Base-by-base conservation (phyloP, 2,888 invertebrate genomes). In the Stictocephala bisonia region DNA sequence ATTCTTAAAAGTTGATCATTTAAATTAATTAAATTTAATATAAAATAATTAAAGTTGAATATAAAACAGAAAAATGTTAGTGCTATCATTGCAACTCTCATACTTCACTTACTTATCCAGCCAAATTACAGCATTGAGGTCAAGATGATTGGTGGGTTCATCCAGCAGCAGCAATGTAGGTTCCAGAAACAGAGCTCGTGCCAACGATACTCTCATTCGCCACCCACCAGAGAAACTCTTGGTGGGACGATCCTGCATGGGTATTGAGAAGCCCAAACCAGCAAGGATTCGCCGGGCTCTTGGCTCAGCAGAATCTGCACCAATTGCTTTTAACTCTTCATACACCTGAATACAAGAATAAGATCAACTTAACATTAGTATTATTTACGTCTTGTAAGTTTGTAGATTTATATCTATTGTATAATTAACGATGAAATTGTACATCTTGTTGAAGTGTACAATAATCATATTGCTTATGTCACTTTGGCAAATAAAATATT, bases 91-190 rank as follows among this genome's bases (percentile, higher is more conserved):
- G 6, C 6, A n/a, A 18, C 13, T 1, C 11, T 1, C 20, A 44
- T 6, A 11, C 11, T 22, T 13, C 6, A 86, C 90, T 88, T 85
- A 95, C 93, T 99, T 99, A 83, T 99, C 99, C 72, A 99, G 88
- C 99, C 99, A 99, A 88, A 99, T 99, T 64, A 99, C 99, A 78
- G 99, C 99, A 83, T 99, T 99, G 73, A 99, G 88, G 88, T 82
- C 81, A 22, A 81, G 75, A 82, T 90, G 90, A 82, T 90, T 90
- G 6, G 90, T 90, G 29, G 90, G 90, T 84, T 90, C 90, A 82
- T 90, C 90, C 60, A 90, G 84, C 81, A 90, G 84, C 41, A 90
- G 82, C 18, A 90, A 83, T 0, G 90, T 91, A 0, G 90, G 90
- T 80, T 90, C 90, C 60, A 90, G 81, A 81, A 89, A 90, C 44